A percentile compares a stretch with the other conserved stretches of the same genome.
These are phyloP conservation scores for Kryphioiulus occultus DNA, from an alignment of 2,888 invertebrate species.

Conservation along the genomic window DNA sequence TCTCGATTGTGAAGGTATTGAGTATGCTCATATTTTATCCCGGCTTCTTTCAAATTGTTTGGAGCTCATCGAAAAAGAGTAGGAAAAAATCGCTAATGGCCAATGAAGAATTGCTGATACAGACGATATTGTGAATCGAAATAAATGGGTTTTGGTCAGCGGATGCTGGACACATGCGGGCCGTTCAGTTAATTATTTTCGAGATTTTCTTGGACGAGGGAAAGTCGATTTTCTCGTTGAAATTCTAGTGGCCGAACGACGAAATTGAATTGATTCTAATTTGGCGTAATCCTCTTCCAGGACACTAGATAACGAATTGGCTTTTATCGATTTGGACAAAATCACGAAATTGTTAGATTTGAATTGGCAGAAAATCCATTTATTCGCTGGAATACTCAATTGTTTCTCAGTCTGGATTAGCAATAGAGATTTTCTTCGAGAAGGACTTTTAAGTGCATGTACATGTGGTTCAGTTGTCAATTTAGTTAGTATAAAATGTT, in stretches of 20 bases:
- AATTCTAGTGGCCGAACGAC: neutral
- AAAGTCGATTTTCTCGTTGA: neutral
- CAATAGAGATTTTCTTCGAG: neutral
- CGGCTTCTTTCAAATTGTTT: constrained; percentile 12
- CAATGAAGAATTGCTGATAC: neutral
- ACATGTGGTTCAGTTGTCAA: neutral
- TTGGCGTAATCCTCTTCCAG: neutral
- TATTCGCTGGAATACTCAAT: neutral
- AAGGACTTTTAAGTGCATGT: neutral
- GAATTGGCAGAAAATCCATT: neutral
- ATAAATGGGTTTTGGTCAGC: neutral
- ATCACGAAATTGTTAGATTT: neutral
- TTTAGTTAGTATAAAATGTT: neutral
- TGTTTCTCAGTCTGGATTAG: neutral
- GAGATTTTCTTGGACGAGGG: neutral
- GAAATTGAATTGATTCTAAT: neutral
- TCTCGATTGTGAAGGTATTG: neutral
- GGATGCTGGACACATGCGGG: neutral
- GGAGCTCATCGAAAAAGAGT: neutral
- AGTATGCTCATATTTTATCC: neutral
- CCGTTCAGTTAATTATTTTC: neutral
- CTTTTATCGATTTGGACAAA: neutral
- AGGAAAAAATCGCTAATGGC: neutral
- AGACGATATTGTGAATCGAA: neutral
- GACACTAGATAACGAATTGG: neutral